Conservation (phyloP, 2,797 vertebrate genomes). For the Parambassis ranga region DNA sequence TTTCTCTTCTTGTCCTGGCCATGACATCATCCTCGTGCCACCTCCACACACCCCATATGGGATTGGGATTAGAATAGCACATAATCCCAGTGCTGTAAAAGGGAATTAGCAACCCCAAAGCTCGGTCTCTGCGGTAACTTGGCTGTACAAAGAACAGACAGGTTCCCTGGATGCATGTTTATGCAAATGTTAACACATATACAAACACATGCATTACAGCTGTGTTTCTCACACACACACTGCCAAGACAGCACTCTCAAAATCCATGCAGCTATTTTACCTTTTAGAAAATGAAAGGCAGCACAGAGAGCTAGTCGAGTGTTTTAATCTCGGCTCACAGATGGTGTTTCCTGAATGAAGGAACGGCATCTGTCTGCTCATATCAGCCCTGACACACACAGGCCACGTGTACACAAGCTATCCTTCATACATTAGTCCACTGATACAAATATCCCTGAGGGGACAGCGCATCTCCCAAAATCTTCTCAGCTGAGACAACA, state of each 20-base stretch:
- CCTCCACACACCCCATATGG: constrained; percentile 72
- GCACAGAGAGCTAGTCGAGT: constrained; percentile 9
- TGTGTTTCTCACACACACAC: background rate
- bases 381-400: constrained; percentile 42
- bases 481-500: constrained; percentile 9
- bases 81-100: constrained; percentile 78
- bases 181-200: constrained; percentile 22
- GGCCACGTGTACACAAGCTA: constrained; percentile 22
- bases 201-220: background rate
- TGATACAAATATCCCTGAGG: constrained; percentile 19
- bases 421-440: constrained; percentile 30
- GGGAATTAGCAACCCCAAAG: constrained; percentile 74
- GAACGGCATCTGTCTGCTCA: constrained; percentile 55
- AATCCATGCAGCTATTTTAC: constrained; percentile 5
- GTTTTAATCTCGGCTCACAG: constrained; percentile 63
- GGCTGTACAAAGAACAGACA: constrained; percentile 37
- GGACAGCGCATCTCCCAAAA: constrained; percentile 16
- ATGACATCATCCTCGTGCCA: constrained; percentile 66
- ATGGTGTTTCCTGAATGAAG: constrained; percentile 62
- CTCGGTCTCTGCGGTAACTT: constrained; percentile 63
- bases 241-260: background rate
- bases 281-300: constrained; percentile 20
- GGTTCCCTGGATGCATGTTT: constrained; percentile 12
- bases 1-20: constrained; percentile 42
- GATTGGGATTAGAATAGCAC: constrained; percentile 80